Conservation (phyloP, 2,797 vertebrate species). For the Pteronotus mesoamericanus region DNA sequence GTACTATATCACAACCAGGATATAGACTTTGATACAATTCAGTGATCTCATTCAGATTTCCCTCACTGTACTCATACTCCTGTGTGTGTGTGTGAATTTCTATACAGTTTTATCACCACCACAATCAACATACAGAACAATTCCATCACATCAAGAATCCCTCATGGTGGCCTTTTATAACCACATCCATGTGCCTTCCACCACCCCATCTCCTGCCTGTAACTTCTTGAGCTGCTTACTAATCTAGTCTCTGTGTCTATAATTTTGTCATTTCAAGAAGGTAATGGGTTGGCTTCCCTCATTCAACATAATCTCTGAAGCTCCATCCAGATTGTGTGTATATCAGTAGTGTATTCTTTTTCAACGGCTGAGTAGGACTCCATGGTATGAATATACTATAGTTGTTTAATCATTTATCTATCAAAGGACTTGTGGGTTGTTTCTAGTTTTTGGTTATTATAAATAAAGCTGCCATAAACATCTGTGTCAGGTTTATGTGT, state of each 20-base stretch:
- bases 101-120: not conserved
- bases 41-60: not conserved
- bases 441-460: too few relatives aligned
- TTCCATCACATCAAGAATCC: not conserved
- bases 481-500: not conserved
- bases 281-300: not conserved
- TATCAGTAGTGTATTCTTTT: not conserved
- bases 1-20: not conserved
- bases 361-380: not conserved
- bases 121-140: not conserved
- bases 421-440: too few relatives aligned
- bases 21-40: not conserved
- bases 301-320: not conserved
- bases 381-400: too few relatives aligned
- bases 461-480: not conserved
- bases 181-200: not conserved
- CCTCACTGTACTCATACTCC: not conserved
- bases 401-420: too few relatives aligned
- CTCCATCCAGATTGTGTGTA: not conserved
- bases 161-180: not conserved
- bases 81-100: not conserved
- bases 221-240: not conserved
- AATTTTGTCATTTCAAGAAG: not conserved
- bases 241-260: not conserved
- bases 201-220: not conserved